Conservation (phyloP, 2,797 vertebrate genomes). For the Chiloscyllium punctatum region DNA sequence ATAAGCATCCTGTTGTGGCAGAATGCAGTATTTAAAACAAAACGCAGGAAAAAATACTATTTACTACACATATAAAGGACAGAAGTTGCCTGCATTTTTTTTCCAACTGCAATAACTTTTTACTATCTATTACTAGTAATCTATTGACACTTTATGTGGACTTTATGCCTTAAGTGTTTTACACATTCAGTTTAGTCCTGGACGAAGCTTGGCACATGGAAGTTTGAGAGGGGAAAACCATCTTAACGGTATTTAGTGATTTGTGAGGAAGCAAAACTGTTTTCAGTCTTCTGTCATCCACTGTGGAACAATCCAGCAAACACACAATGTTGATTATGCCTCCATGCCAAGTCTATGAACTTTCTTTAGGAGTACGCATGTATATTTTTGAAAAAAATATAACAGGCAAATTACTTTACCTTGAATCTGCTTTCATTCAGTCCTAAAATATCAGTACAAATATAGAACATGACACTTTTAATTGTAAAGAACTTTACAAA, state of each 20-base stretch:
- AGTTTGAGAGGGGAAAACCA: not conserved
- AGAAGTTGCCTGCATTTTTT: constrained; percentile 66
- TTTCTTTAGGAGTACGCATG: not conserved
- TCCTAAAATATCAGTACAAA: constrained; percentile 38
- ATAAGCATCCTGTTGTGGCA: constrained; percentile 48
- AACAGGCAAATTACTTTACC: constrained; percentile 14
- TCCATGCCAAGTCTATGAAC: not conserved
- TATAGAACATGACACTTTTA: constrained; percentile 33
- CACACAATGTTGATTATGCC: constrained; percentile 21
- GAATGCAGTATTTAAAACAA: constrained; percentile 52
- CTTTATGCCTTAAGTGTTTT: constrained; percentile 17
- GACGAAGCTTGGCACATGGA: constrained; percentile 26
- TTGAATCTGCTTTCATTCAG: constrained; percentile 37
- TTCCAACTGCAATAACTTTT: not conserved
- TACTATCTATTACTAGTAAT: constrained; percentile 20
- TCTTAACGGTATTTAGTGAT: constrained; percentile 28
- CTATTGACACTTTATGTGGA: constrained; percentile 28
- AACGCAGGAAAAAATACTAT: constrained; percentile 59
- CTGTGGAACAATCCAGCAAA: constrained; percentile 31
- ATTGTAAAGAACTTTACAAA: constrained; percentile 36
- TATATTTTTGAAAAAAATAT: constrained; percentile 25
- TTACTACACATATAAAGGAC: constrained; percentile 64
- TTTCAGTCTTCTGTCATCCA: constrained; percentile 26
- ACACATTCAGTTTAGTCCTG: constrained; percentile 37
- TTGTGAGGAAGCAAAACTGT: constrained; percentile 22